A percentile compares a stretch with the other conserved stretches of the same genome.
Evolutionary conservation across 1,140 invertebrate species (phyloP).

Genomic region (Sitobion miscanthi): DNA sequence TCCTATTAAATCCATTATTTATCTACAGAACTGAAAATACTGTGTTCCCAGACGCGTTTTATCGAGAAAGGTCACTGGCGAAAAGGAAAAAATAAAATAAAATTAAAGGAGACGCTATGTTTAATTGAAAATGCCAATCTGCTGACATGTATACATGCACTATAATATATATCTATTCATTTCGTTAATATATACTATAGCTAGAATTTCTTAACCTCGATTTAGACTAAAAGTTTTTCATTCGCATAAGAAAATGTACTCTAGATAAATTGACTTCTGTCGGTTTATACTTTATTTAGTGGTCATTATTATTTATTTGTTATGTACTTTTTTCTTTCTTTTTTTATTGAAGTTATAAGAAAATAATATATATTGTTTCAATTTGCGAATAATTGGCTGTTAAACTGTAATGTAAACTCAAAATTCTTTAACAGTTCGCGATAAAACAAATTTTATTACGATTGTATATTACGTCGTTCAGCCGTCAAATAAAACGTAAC

Average conservation of each 20-base stretch:
- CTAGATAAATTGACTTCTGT: background rate
- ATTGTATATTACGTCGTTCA: background rate
- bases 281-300: conserved; percentile 5
- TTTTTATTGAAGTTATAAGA: background rate
- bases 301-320: background rate
- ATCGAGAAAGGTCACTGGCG: background rate
- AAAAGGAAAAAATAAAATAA: background rate
- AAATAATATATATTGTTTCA: background rate
- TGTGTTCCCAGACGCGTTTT: background rate
- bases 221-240: background rate
- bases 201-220: background rate
- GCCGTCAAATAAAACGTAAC: background rate
- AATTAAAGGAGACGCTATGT: background rate
- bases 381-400: conserved; percentile 35
- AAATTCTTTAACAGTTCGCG: background rate
- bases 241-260: background rate
- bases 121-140: conserved; percentile 36
- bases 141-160: background rate
- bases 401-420: conserved; percentile 23
- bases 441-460: conserved; percentile 16
- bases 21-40: background rate
- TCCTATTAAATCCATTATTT: conserved; percentile 16
- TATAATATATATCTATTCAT: background rate
- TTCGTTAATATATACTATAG: background rate
- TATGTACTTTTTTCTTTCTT: background rate